Evolutionary conservation across 1,140 invertebrate genomes (phyloP), one percentile per base, ranked within the genome.

Genomic region (Drosophila virilis): DNA sequence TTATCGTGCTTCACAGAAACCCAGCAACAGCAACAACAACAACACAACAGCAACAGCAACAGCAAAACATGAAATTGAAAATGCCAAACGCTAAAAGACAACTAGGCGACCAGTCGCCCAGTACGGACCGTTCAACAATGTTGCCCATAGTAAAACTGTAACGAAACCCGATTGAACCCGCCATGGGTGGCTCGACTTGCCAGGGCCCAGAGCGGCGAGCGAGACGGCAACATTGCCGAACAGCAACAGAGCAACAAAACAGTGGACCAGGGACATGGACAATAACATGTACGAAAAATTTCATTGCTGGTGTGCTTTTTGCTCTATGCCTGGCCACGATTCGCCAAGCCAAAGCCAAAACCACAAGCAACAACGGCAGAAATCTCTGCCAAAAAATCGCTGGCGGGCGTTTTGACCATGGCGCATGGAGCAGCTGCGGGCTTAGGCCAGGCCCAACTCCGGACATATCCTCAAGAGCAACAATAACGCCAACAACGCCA

Each of bases 131-230:
- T 76, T 72, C 65, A 51, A 45, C 83, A 85, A 81, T 86, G 75
- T 86, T 77, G 71, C 66, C 77, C 73, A 81, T 85, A 82, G 82
- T 74, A 88, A 88, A 88, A 89, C 84, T 88, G 83, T 88, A 88
- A 89, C 83, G 83, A 88, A 88, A 88, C 83, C 84, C 84, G 83
- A 88, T 88, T 88, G 83, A 88, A 88, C 83, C 83, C 83, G 84
- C 83, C 83, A 88, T 88, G 83, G 83, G 83, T 88, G 83, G 83
- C 83, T 80, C 78, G 78, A 43, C 55, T 54, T 78, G 70, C 57
- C 70, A 65, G 68, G 57, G 51, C 57, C 48, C 66, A 78, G 43
- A 69, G 72, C 72, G 28, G 71, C 62, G 73, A 78, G 60, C 65
- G 64, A 66, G 58, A 69, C 22, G 66, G 58, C 66, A 61, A 74